Evolutionary conservation across 2,888 invertebrate genomes (phyloP).

Genomic region (Cerceris rybyensis): DNA sequence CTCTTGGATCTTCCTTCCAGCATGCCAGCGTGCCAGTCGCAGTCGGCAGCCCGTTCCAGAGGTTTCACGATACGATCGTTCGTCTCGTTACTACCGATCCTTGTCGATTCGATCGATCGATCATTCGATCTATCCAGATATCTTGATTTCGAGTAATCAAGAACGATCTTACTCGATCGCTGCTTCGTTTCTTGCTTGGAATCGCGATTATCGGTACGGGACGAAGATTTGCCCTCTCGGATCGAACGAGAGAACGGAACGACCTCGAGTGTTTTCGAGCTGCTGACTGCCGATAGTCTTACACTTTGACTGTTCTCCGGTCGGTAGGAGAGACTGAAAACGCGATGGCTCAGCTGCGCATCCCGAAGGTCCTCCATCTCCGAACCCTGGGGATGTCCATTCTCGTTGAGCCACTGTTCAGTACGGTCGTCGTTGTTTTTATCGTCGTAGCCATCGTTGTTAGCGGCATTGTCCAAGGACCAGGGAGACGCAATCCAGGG

Average conservation of each 20-base stretch:
- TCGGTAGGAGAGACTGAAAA: conserved; percentile 72
- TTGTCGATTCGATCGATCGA: conserved; percentile 7
- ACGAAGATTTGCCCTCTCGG: conserved; percentile 20
- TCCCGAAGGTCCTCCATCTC: conserved; percentile 43
- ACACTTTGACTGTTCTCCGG: conserved; percentile 68
- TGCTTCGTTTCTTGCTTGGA: conserved; percentile 18
- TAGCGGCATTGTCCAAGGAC: conserved; percentile 34
- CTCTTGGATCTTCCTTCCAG: conserved; percentile 76
- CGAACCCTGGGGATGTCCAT: conserved; percentile 84
- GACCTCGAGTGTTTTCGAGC: conserved; percentile 64
- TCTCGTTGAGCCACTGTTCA: conserved; percentile 89
- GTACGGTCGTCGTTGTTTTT: conserved; percentile 20
- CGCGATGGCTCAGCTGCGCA: conserved; percentile 50
- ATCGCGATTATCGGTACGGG: conserved; percentile 8
- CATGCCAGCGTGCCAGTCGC: conserved; percentile 69
- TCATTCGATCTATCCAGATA: conserved; percentile 19
- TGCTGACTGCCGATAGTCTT: conserved; percentile 68
- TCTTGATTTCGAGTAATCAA: conserved; percentile 32
- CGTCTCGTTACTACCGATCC: conserved; percentile 24
- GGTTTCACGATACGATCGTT: conserved; percentile 70
- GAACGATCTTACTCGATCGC: conserved; percentile 36
- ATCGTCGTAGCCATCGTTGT: conserved; percentile 24
- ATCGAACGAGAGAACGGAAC: conserved; percentile 34
- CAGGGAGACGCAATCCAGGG: conserved; percentile 40
- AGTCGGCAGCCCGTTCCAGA: conserved; percentile 62